Conservation (phyloP, 2,888 invertebrate genomes). For the Uloborus plumipes region DNA sequence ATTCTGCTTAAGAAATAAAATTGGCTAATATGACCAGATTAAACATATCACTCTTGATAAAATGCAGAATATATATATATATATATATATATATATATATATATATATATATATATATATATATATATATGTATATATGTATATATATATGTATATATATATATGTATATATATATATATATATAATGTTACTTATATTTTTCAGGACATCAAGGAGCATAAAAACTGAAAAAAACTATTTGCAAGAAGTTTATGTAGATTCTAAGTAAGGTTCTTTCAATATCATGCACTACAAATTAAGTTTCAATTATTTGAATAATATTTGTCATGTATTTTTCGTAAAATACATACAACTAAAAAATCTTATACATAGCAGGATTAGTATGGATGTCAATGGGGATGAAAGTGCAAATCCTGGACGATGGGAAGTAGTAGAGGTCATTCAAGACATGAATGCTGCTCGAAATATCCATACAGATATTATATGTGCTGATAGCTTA, state of each 20-base stretch:
- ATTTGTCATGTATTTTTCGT: neutral
- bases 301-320: too few species aligned
- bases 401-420: conserved; percentile 41
- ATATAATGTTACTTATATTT: too few species aligned
- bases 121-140: too few species aligned
- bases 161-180: too few species aligned
- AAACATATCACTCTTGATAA: too few species aligned
- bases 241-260: conserved; percentile 50
- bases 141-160: too few species aligned
- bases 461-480: conserved; percentile 44
- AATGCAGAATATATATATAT: too few species aligned
- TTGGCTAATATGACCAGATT: too few species aligned
- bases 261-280: conserved; percentile 34
- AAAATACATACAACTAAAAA: neutral
- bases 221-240: conserved; percentile 32
- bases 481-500: conserved; percentile 50
- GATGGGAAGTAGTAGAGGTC: conserved; percentile 61
- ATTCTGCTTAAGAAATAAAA: too few species aligned
- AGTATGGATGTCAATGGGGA: conserved; percentile 59
- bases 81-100: too few species aligned
- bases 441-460: conserved; percentile 47
- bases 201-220: conserved; percentile 23
- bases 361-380: conserved; percentile 7
- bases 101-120: too few species aligned
- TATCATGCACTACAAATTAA: too few species aligned